Percentiles rank a stretch among this genome's conserved stretches.
phyloP scores from a whole-genome alignment of 2,113 vertebrate genomes.

The Astur gentilis region DNA sequence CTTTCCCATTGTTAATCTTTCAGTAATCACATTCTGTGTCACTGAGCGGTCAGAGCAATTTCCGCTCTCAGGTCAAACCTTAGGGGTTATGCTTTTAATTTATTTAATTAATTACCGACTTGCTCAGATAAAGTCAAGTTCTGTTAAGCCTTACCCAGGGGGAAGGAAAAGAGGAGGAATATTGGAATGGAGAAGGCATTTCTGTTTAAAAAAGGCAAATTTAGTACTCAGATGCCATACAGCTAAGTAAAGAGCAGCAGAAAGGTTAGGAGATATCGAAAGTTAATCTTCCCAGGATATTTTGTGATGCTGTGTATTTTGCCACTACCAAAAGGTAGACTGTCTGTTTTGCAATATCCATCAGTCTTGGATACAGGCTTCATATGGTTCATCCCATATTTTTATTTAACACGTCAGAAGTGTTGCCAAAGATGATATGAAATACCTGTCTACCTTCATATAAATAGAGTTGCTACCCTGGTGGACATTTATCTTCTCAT shows the following conservation, averaged over 20 bases:
- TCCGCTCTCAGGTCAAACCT: neutral
- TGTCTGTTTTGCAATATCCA: neutral
- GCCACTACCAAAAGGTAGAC: neutral
- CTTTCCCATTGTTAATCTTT: constrained; percentile 38
- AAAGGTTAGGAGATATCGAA: neutral
- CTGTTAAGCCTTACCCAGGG: neutral
- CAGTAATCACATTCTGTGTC: constrained; percentile 26
- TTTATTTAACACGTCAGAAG: neutral
- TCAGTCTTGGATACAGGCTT: neutral
- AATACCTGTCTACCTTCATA: neutral
- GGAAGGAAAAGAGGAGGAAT: neutral
- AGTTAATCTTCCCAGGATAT: neutral
- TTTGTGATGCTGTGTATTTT: neutral
- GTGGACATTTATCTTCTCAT: neutral
- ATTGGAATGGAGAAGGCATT: neutral
- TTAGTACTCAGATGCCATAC: neutral
- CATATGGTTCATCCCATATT: neutral
- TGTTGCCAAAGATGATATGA: neutral
- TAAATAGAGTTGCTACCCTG: neutral
- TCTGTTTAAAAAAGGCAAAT: neutral
- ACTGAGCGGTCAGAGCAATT: constrained; percentile 41
- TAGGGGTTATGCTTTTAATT: neutral
- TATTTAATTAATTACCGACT: neutral
- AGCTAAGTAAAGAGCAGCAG: neutral
- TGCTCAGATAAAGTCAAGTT: neutral